Evolutionary conservation across 2,888 invertebrate species (phyloP).

Genomic region (Heteropelma amictum): DNA sequence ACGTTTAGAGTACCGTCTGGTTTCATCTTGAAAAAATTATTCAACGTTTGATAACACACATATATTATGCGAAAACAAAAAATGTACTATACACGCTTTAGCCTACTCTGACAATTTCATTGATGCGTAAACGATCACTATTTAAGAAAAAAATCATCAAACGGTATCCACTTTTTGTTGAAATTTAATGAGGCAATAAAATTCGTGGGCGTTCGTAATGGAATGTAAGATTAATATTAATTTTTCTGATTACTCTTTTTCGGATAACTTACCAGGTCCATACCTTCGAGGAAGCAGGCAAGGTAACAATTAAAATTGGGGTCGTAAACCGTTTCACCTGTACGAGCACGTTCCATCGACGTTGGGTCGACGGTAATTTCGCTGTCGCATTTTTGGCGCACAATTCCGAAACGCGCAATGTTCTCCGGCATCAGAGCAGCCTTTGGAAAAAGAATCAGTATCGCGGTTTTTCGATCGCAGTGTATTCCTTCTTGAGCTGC

Average conservation of each 20-base stretch:
- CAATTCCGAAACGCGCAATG: conserved; percentile 22
- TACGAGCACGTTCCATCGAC: conserved; percentile 25
- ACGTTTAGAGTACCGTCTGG: conserved; percentile 26
- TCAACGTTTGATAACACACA: neutral
- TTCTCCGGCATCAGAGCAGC: conserved; percentile 44
- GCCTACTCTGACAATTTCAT: too few species aligned
- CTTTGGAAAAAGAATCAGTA: neutral
- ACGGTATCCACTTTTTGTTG: too few species aligned
- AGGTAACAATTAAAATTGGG: conserved; percentile 49
- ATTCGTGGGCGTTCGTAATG: neutral
- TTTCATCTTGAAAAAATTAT: conserved; percentile 25
- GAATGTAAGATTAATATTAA: neutral
- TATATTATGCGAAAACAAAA: too few species aligned
- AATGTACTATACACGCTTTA: too few species aligned
- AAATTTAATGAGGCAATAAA: too few species aligned
- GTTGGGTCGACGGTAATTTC: conserved; percentile 29
- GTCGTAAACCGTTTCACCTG: conserved; percentile 50
- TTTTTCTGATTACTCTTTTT: neutral
- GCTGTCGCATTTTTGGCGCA: conserved; percentile 26
- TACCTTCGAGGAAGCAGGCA: conserved; percentile 52
- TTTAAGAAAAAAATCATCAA: too few species aligned
- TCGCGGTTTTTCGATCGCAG: neutral
- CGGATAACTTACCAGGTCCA: conserved; percentile 42
- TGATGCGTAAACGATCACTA: too few species aligned
- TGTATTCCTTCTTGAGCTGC: neutral